These are phyloP conservation scores for Atta texana DNA, from an alignment of 1,140 invertebrate species.

Conservation along the genomic window DNA sequence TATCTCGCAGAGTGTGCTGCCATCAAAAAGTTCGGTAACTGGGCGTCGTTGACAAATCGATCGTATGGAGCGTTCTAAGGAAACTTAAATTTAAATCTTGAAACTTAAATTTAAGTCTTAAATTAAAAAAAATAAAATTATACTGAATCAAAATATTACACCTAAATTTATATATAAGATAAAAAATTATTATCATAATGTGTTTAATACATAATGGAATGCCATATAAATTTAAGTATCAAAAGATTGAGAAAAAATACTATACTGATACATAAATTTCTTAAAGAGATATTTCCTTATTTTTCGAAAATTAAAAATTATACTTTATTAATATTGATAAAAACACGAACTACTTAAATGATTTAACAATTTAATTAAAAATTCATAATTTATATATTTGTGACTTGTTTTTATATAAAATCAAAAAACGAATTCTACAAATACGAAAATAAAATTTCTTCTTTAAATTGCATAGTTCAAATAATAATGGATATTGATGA, in stretches of 20 bases:
- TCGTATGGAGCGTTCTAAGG: background rate
- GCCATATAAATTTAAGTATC: background rate
- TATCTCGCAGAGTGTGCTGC: constrained; percentile 18
- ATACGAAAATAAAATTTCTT: too few relatives aligned
- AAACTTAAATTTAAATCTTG: constrained; percentile 36
- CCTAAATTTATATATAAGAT: background rate
- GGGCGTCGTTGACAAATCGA: constrained; percentile 13
- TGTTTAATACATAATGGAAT: background rate
- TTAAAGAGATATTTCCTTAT: too few relatives aligned
- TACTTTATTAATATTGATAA: too few relatives aligned
- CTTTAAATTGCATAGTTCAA: too few relatives aligned
- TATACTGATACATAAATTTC: too few relatives aligned
- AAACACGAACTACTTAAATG: too few relatives aligned
- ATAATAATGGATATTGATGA: too few relatives aligned
- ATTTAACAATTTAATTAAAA: too few relatives aligned
- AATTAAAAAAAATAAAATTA: background rate
- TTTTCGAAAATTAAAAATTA: too few relatives aligned
- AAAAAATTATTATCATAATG: background rate
- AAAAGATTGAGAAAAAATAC: background rate
- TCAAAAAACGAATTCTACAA: too few relatives aligned
- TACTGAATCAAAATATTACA: background rate
- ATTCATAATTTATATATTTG: too few relatives aligned
- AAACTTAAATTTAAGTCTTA: constrained; percentile 17
- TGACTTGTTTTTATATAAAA: too few relatives aligned
- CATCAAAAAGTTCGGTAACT: constrained; percentile 30